These are phyloP conservation scores for Drosophila tropicalis DNA, from an alignment of 1,140 invertebrate species.

Conservation along the genomic window DNA sequence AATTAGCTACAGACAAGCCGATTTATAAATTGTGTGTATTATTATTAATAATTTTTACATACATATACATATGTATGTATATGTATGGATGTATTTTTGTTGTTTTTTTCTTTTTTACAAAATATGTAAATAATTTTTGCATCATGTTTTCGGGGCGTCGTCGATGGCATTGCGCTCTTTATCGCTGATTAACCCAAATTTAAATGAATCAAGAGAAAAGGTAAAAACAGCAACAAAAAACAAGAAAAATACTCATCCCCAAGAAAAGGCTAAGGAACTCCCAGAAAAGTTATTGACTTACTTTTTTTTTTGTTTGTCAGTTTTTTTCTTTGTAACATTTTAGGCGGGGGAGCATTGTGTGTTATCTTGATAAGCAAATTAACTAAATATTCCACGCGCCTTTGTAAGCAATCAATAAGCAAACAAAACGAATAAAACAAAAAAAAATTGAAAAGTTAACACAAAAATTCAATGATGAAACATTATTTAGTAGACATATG, in stretches of 20 bases:
- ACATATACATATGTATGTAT: too few species aligned
- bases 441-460: not conserved
- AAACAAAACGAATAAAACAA: not conserved
- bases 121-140: conserved; percentile 62
- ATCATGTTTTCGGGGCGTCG: conserved; percentile 24
- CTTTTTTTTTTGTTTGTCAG: not conserved
- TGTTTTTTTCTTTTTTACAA: conserved; percentile 42
- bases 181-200: conserved; percentile 78
- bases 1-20: conserved; percentile 71
- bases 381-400: conserved; percentile 10
- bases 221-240: conserved; percentile 22
- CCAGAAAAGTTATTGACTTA: conserved; percentile 62
- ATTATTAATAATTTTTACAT: conserved; percentile 21
- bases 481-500: too few species aligned
- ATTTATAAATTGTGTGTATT: conserved; percentile 62
- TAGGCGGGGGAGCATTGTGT: not conserved
- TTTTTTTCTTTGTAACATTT: not conserved
- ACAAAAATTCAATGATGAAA: not conserved
- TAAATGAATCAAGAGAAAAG: conserved; percentile 55
- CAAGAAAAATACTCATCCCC: conserved; percentile 10
- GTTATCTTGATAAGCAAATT: conserved; percentile 6
- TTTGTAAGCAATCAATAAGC: conserved; percentile 2
- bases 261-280: conserved; percentile 65
- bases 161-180: conserved; percentile 69
- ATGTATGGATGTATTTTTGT: conserved; percentile 39